A percentile compares a stretch with the other conserved stretches of the same genome.
These are phyloP conservation scores for Vollenhovia emeryi DNA, from an alignment of 1,140 invertebrate genomes.

Conservation along the genomic window DNA sequence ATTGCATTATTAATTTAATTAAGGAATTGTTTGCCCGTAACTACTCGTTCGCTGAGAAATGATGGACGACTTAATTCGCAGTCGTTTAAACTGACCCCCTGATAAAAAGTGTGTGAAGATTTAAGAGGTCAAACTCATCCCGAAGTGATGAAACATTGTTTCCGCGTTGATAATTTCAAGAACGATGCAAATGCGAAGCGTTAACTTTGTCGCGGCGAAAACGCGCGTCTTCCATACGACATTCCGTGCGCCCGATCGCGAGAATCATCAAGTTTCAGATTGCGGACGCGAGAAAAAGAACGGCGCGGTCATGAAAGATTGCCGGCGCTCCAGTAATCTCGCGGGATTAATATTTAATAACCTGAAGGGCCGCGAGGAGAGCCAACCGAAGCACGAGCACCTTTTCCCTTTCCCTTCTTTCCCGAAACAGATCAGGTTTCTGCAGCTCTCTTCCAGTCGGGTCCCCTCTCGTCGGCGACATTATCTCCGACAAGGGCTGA, in stretches of 20 bases:
- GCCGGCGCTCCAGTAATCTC: conserved; percentile 81
- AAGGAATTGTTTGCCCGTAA: neutral
- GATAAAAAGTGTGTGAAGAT: neutral
- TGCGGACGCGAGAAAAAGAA: conserved; percentile 74
- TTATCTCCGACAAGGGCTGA: conserved; percentile 33
- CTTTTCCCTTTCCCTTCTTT: conserved; percentile 12
- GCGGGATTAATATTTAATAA: conserved; percentile 85
- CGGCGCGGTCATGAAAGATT: conserved; percentile 76
- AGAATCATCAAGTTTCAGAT: conserved; percentile 73
- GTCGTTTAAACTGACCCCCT: neutral
- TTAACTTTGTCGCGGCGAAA: conserved; percentile 7
- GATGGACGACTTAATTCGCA: neutral
- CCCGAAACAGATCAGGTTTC: conserved; percentile 9
- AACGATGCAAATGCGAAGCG: neutral
- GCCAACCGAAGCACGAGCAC: conserved; percentile 30
- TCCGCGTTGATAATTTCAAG: neutral
- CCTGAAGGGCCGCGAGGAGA: conserved; percentile 68
- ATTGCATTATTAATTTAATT: conserved; percentile 22
- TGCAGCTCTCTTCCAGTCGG: neutral
- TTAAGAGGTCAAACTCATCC: neutral
- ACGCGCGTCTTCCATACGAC: neutral
- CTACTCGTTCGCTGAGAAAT: neutral
- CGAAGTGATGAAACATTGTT: neutral
- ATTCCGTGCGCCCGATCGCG: neutral
- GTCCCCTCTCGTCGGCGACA: neutral